Base-by-base conservation (phyloP, 2,797 vertebrate species). In the Cuniculus paca region DNA sequence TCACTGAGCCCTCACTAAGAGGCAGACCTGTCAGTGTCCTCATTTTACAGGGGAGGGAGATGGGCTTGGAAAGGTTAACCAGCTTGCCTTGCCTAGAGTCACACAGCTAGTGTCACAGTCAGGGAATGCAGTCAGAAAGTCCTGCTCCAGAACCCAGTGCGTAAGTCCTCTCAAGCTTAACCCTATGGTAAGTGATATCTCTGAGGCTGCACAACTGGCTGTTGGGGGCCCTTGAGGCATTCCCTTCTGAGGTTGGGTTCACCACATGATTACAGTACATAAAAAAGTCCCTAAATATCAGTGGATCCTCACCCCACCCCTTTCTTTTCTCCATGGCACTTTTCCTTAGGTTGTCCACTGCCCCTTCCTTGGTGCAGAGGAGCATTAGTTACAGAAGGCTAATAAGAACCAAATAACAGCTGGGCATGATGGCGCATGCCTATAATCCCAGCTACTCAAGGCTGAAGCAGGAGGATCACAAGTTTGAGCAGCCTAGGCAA, bases 101-200 rank as follows among this genome's bases (percentile, higher is more conserved):
- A 60, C 68, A n/a, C 0, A 39, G 80, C n/a, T 60, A 7, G 24
- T n/a, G 87, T 42, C 50, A 74, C 54, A n/a, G 63, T 63, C 28
- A 34, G 75, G 52, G 39, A 39, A 3, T 0, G 24, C 34, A 68
- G 4, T 77, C 13, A 22, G 45, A 0, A 1, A 58, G 56, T 26
- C 42, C 45, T 12, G 1, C 65, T 19, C 14, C 19, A 6, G 22
- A 52, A 87, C 42, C 85, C 0, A 3, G 58, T 1, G 4, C 19
- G 6, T 22, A 13, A 9, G 3, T 61, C 63, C 34, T 42, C 50
- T 24, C 82, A 34, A 0, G 14, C n/a, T 6, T 26, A 2, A 31
- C 45, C 3, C 0, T 4, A 0, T 2, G 58, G 56, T 22, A 6
- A 34, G 13, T 0, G 42, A 24, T 2, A 9, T 6, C 48, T 87